Evolutionary conservation across 1,140 invertebrate genomes (phyloP), one percentile per base, ranked within the genome.

Genomic region (Drosophila yakuba): DNA sequence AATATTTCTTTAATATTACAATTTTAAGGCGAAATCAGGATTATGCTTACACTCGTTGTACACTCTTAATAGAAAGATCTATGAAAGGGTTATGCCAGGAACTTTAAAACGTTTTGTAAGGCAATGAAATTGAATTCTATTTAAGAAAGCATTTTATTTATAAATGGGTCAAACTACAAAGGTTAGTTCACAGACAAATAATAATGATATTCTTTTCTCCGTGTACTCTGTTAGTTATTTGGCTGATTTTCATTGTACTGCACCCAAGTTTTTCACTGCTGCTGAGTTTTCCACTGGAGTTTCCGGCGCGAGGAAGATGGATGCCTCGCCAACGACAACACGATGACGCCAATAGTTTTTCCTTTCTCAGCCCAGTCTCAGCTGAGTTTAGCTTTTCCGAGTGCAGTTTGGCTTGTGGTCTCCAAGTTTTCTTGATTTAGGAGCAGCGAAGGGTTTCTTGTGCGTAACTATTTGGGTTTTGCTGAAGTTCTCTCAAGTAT

Each of bases 271-370:
- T 80, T 76, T 60, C 64, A 72, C 72, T 86, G 80, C 66, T 73
- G 83, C 78, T 82, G 78, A 76, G 71, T 66, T 83, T 82, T 80
- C 66, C 77, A 78, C 76, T 86, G 82, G 67, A 57, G 80, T 76
- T 90, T 91, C 89, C 89, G 89, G 89, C 89, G 71, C 74, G 71
- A 91, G 89, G 45, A 91, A 91, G 89, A 91, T 89, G 89, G 74
- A 91, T 91, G 89, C 84, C 78, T 82, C 77, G 79, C 72, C 80
- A 82, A 83, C 89, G 89, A 91, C 89, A 91, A 89, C 89, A 91
- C 81, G 80, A 84, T 75, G 78, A 92, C 77, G 80, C 77, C 77
- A 80, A 92, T 83, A 76, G 73, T 83, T 88, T 84, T 89, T 88
- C 66, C 43, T 60, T 48, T 32, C 60, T 28, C 50, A 51, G 15